A percentile compares a stretch with the other conserved stretches of the same genome.
Conservation (phyloP, 2,888 invertebrate genomes). For the Dioctria rufipes region DNA sequence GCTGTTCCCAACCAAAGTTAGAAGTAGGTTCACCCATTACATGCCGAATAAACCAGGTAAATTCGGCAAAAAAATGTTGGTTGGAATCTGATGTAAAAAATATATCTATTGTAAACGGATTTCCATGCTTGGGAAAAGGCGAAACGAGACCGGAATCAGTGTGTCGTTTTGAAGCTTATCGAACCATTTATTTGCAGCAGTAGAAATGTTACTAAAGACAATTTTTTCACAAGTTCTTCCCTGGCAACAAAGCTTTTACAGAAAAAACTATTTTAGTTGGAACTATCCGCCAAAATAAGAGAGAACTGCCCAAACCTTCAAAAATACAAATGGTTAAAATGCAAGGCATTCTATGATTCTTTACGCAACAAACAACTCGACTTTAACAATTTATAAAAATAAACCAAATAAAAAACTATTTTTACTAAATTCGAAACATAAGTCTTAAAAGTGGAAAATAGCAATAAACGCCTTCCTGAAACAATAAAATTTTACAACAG, state of each 20-base stretch:
- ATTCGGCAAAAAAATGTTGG: conserved; percentile 60
- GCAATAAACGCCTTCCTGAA: conserved; percentile 3
- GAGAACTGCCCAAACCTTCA: neutral
- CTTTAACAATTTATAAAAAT: conserved; percentile 18
- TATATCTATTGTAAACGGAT: conserved; percentile 61
- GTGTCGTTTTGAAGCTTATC: neutral
- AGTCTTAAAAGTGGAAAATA: neutral
- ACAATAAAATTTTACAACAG: conserved; percentile 3
- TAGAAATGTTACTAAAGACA: conserved; percentile 2
- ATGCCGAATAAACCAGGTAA: conserved; percentile 62
- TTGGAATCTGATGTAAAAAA: conserved; percentile 60
- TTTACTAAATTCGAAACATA: conserved; percentile 11
- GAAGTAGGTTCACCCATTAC: conserved; percentile 62
- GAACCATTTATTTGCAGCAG: conserved; percentile 2
- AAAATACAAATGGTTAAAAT: conserved; percentile 16
- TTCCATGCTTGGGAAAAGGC: conserved; percentile 61
- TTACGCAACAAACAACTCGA: conserved; percentile 5
- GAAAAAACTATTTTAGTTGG: conserved; percentile 28
- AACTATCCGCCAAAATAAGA: neutral
- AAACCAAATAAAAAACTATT: conserved; percentile 3
- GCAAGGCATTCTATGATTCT: neutral
- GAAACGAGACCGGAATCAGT: conserved; percentile 51
- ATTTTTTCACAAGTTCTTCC: conserved; percentile 22
- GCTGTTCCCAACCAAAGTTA: conserved; percentile 61
- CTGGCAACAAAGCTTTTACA: conserved; percentile 14